Evolutionary conservation across 2,113 vertebrate species (phyloP).

Genomic region (Blennius ocellaris): DNA sequence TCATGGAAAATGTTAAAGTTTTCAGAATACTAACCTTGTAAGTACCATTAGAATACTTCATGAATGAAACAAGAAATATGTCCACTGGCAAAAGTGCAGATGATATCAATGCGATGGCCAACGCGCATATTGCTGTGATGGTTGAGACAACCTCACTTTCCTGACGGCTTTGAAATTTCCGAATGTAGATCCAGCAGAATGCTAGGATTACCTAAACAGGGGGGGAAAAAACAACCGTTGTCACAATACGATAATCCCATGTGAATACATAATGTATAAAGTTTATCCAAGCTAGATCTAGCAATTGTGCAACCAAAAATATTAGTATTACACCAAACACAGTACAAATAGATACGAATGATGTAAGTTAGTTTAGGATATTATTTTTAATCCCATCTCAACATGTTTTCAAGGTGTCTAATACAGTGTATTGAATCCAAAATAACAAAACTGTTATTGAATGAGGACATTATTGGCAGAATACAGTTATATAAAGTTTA

Average conservation of each 20-base stretch:
- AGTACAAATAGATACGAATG: not conserved
- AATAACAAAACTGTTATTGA: not conserved
- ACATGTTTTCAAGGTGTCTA: not conserved
- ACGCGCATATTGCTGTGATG: conserved; percentile 94
- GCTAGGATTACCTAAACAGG: conserved; percentile 88
- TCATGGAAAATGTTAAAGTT: too few relatives aligned
- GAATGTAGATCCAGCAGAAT: conserved; percentile 98
- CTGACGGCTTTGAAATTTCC: conserved; percentile 95
- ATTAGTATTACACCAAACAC: not conserved
- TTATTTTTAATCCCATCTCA: not conserved
- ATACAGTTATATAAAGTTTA: too few relatives aligned
- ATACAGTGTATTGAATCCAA: not conserved
- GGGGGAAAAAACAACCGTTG: conserved; percentile 2
- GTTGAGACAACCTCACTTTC: conserved; percentile 98
- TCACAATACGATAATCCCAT: not conserved
- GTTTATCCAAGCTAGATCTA: not conserved
- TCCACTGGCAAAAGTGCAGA: conserved; percentile 97
- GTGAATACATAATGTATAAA: not conserved
- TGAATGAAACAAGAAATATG: conserved; percentile 97
- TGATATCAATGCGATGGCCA: conserved; percentile 95
- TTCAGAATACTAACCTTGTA: conserved; percentile 89
- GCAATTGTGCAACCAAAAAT: not conserved
- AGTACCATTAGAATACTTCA: conserved; percentile 96
- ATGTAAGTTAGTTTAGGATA: not conserved
- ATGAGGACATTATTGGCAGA: not conserved